Evolutionary conservation across 2,113 vertebrate genomes (phyloP).

Genomic region (Apodemus sylvaticus): DNA sequence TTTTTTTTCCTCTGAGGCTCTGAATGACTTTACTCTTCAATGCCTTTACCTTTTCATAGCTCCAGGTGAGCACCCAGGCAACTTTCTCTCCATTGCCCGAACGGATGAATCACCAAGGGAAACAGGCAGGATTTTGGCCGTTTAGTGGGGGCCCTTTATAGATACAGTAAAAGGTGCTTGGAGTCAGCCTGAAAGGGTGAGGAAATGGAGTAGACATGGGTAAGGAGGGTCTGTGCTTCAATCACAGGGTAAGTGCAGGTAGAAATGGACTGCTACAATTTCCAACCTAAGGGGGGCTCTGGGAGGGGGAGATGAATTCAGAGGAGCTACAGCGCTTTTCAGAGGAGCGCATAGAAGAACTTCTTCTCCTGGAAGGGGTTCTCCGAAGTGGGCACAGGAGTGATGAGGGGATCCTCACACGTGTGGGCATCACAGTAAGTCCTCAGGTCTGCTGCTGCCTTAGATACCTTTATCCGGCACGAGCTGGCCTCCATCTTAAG

Average conservation of each 20-base stretch:
- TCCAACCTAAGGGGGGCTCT: constrained; percentile 28
- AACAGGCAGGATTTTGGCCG: constrained; percentile 65
- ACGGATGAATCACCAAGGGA: constrained; percentile 79
- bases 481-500: constrained; percentile 96
- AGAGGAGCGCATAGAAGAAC: constrained; percentile 95
- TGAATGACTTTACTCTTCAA: constrained; percentile 75
- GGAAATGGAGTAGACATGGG: not conserved
- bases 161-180: constrained; percentile 82
- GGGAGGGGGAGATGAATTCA: not conserved
- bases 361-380: constrained; percentile 97
- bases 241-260: not conserved
- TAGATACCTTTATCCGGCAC: constrained; percentile 96
- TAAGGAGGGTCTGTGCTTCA: constrained; percentile 54
- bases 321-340: constrained; percentile 68
- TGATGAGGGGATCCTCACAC: constrained; percentile 95
- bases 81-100: constrained; percentile 68
- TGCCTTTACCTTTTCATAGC: constrained; percentile 47
- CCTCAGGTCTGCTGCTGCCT: constrained; percentile 95
- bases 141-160: constrained; percentile 86
- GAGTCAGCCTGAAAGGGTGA: not conserved
- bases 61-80: constrained; percentile 46
- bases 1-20: constrained; percentile 44
- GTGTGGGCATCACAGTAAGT: constrained; percentile 94
- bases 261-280: not conserved
- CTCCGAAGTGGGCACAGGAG: constrained; percentile 95